These are phyloP conservation scores for Fragum whitleyi DNA, from an alignment of 2,888 invertebrate species.

Conservation along the genomic window DNA sequence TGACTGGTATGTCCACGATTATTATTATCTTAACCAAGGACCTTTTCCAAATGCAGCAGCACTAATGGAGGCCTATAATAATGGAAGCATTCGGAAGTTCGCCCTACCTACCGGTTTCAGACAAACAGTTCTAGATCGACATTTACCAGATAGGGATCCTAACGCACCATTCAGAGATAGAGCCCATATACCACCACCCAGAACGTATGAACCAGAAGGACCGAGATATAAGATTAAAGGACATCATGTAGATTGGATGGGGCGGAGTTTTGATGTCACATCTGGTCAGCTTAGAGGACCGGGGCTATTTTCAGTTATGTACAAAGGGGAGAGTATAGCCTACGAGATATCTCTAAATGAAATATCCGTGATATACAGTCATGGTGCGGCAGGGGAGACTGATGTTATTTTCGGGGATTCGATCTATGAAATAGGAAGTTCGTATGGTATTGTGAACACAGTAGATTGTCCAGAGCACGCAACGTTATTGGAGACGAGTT, in stretches of 20 bases:
- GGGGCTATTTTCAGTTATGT: slow-evolving; percentile 58
- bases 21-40: slow-evolving; percentile 71
- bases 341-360: slow-evolving; percentile 75
- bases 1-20: slow-evolving; percentile 65
- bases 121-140: slow-evolving; percentile 52
- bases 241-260: slow-evolving; percentile 70
- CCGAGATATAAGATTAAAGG: slow-evolving; percentile 67
- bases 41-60: slow-evolving; percentile 62
- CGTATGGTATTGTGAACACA: slow-evolving; percentile 57
- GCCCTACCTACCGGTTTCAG: slow-evolving; percentile 62
- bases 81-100: slow-evolving; percentile 53
- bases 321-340: slow-evolving; percentile 64
- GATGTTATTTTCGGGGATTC: slow-evolving; percentile 65
- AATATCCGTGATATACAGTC: slow-evolving; percentile 64
- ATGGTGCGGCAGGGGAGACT: slow-evolving; percentile 56
- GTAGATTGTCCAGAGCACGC: slow-evolving; percentile 73
- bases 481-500: slow-evolving; percentile 62
- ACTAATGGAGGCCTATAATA: slow-evolving; percentile 60
- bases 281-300: slow-evolving; percentile 63
- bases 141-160: slow-evolving; percentile 60
- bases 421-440: slow-evolving; percentile 64
- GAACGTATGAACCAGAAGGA: slow-evolving; percentile 68
- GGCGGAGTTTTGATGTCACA: slow-evolving; percentile 69
- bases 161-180: slow-evolving; percentile 40
- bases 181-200: slow-evolving; percentile 64